phyloP scores from a whole-genome alignment of 1,140 invertebrate species.

The Drosophila lini region DNA sequence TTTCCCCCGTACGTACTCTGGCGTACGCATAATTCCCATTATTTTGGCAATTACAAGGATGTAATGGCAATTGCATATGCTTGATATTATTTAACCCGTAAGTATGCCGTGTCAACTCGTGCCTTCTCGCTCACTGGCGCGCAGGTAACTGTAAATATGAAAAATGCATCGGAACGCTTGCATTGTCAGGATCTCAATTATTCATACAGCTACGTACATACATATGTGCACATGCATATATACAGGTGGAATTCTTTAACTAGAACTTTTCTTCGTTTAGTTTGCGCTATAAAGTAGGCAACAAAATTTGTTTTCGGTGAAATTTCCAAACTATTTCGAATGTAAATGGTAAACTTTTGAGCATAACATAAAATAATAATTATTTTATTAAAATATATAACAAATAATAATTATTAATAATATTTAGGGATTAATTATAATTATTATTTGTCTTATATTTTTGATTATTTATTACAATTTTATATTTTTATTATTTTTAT shows the following conservation, averaged over 20 bases:
- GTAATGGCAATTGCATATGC: conserved; percentile 67
- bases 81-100: conserved; percentile 67
- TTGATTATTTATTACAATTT: background rate
- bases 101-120: conserved; percentile 30
- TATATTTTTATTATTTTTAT: background rate
- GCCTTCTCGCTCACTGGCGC: background rate
- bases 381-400: too few relatives aligned
- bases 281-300: background rate
- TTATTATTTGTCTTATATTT: background rate
- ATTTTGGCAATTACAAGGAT: conserved; percentile 75
- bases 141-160: conserved; percentile 45
- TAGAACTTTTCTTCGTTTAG: background rate
- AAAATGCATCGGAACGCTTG: conserved; percentile 51
- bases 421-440: too few relatives aligned
- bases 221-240: background rate
- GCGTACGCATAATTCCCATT: conserved; percentile 69
- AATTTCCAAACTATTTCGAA: background rate
- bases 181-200: conserved; percentile 56
- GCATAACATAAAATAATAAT: background rate
- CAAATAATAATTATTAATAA: too few relatives aligned
- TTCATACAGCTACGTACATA: conserved; percentile 23
- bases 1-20: conserved; percentile 15
- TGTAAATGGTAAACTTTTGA: background rate
- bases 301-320: background rate
- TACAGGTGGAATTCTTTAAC: background rate